phyloP scores from a whole-genome alignment of 2,113 vertebrate species.

The Polypterus bichir region DNA sequence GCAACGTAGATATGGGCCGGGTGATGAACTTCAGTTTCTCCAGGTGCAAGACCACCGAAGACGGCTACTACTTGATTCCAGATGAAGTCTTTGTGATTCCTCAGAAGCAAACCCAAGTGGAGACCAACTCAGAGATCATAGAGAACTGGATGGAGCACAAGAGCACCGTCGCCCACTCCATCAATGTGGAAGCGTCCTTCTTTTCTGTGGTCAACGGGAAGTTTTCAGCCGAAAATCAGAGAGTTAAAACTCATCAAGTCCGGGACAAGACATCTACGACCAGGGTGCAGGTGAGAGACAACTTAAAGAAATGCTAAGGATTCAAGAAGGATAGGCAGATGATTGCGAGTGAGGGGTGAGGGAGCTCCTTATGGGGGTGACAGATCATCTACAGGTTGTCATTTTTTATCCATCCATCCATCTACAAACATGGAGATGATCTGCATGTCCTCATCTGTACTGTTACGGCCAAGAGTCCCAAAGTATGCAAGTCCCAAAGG shows the following conservation, averaged over 20 bases:
- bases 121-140: constrained; percentile 73
- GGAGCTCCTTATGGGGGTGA: too few relatives aligned
- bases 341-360: too few relatives aligned
- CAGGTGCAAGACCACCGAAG: constrained; percentile 72
- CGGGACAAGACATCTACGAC: constrained; percentile 55
- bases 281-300: constrained; percentile 47
- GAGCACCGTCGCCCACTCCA: constrained; percentile 54
- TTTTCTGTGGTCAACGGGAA: constrained; percentile 55
- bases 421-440: too few relatives aligned
- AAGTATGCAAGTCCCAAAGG: too few relatives aligned
- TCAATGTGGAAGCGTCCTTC: constrained; percentile 66
- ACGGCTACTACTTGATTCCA: constrained; percentile 70
- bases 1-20: constrained; percentile 72
- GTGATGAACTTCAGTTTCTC: constrained; percentile 67
- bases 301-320: too few relatives aligned
- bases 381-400: too few relatives aligned
- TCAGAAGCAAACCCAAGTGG: constrained; percentile 65
- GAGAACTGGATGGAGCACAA: constrained; percentile 66
- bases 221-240: constrained; percentile 59
- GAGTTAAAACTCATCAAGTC: constrained; percentile 72
- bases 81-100: constrained; percentile 72
- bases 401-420: too few relatives aligned
- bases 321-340: too few relatives aligned
- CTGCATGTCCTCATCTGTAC: too few relatives aligned
- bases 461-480: too few relatives aligned